Percentiles rank a stretch among this genome's conserved stretches.
Evolutionary conservation across 2,888 invertebrate species (phyloP).

Genomic region (Himalopsyche kuldschensis): DNA sequence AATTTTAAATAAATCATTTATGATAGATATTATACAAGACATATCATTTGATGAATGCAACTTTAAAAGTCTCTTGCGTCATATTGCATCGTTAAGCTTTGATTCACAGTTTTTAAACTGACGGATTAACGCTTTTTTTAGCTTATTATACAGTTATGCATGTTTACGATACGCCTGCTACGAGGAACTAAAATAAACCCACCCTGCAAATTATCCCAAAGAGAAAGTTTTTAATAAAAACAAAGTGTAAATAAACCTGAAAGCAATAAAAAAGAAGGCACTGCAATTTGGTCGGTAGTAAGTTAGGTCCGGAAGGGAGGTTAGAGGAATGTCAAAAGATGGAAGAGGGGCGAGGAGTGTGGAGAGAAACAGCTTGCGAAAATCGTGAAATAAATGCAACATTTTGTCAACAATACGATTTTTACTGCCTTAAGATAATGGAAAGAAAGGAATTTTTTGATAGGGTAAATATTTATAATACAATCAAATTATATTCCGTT

Average conservation of each 20-base stretch:
- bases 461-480: not conserved
- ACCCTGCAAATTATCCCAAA: not conserved
- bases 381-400: not conserved
- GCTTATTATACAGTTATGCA: not conserved
- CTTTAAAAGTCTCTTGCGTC: no score
- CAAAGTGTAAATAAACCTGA: conserved; percentile 3
- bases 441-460: not conserved
- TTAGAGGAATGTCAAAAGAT: not conserved
- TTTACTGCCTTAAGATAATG: not conserved
- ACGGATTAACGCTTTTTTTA: not conserved
- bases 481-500: not conserved
- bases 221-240: not conserved
- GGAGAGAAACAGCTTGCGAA: not conserved
- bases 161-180: not conserved
- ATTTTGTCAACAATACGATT: not conserved
- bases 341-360: not conserved
- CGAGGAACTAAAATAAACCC: not conserved
- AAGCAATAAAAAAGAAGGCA: not conserved
- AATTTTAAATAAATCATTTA: no score
- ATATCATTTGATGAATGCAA: no score
- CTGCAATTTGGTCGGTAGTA: not conserved
- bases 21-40: no score
- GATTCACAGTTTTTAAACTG: not conserved
- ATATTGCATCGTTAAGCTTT: no score
- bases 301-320: not conserved